A percentile compares a stretch with the other conserved stretches of the same genome.
Evolutionary conservation across 2,888 invertebrate genomes (phyloP).

Genomic region (Steinernema scapterisci): DNA sequence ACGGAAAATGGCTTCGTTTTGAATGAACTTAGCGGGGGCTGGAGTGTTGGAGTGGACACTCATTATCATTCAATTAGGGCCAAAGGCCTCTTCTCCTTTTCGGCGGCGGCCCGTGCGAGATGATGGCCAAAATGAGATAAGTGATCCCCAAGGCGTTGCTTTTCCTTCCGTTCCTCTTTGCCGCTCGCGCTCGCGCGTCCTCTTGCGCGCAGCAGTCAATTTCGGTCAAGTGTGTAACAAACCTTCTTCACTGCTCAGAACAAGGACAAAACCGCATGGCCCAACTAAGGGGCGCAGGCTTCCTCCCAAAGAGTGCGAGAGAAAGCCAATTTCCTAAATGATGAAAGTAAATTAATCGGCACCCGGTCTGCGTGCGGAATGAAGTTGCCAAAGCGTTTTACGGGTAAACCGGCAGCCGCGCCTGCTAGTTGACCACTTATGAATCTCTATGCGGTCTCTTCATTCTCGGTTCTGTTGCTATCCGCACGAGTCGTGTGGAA

Average conservation of each 20-base stretch:
- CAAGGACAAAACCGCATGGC: background rate
- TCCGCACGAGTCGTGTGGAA: background rate
- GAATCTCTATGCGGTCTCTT: background rate
- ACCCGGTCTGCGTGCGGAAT: background rate
- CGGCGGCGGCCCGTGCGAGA: background rate
- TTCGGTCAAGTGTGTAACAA: conserved; percentile 28
- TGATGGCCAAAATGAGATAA: conserved; percentile 23
- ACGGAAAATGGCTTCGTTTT: background rate
- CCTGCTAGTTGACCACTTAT: background rate
- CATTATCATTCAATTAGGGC: conserved; percentile 26
- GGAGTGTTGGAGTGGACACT: conserved; percentile 5
- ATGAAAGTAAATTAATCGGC: conserved; percentile 9
- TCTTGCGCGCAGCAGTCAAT: background rate
- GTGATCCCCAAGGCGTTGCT: conserved; percentile 31
- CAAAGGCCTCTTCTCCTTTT: background rate
- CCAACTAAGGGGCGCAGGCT: background rate
- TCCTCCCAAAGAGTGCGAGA: no score
- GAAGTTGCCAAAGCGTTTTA: background rate
- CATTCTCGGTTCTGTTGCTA: background rate
- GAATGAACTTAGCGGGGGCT: background rate
- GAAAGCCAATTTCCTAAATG: conserved; percentile 18
- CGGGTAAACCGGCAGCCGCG: background rate
- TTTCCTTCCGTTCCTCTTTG: background rate
- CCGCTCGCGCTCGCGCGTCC: background rate
- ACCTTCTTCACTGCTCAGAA: background rate